Evolutionary conservation across 2,113 vertebrate species (phyloP), one percentile per base, ranked within the genome.

Genomic region (Geococcyx californianus): DNA sequence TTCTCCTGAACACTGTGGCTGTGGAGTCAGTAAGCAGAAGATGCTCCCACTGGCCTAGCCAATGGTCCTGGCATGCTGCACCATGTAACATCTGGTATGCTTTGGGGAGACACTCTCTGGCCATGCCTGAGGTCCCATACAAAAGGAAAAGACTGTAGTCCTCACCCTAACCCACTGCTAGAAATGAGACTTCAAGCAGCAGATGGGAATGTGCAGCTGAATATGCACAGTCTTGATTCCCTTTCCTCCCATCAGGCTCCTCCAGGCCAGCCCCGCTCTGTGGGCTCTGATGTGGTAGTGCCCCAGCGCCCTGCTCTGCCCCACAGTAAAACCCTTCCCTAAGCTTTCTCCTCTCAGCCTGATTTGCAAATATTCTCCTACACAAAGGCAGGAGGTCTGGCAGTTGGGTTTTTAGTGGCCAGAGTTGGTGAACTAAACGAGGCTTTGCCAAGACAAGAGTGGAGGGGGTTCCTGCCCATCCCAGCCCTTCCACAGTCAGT

Each of bases 71-170:
- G 31, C 31, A 23, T 5, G 1, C 1, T 55, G 54, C 60, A 21
- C 44, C 25, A n/a, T n/a, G n/a, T n/a, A n/a, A n/a, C n/a, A n/a
- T n/a, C 25, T 0, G 0, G 13, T 1, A 0, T 34, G 74, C 13
- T 11, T 77, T 33, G 4, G 3, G 36, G 36, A 42, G 60, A 25
- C 47, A 51, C 17, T 34, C 49, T 38, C 60, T 42, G 72, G 21
- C 55, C 11, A 1, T 12, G 28, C 26, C 23, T 34, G 45, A 62
- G 38, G 33, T 44, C 60, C 34, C 26, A 6, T 19, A 56, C n/a
- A 13, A 31, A 54, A 47, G 20, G 45, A 45, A 64, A 54, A 29
- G 56, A 25, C 11, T 1, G 18, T 38, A 40, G 25, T 58, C 38
- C 49, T 83, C 3, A 0, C 49, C 20, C 82, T 34, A 55, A 49